phyloP scores from a whole-genome alignment of 2,113 vertebrate species.

The Pelusios castaneus region DNA sequence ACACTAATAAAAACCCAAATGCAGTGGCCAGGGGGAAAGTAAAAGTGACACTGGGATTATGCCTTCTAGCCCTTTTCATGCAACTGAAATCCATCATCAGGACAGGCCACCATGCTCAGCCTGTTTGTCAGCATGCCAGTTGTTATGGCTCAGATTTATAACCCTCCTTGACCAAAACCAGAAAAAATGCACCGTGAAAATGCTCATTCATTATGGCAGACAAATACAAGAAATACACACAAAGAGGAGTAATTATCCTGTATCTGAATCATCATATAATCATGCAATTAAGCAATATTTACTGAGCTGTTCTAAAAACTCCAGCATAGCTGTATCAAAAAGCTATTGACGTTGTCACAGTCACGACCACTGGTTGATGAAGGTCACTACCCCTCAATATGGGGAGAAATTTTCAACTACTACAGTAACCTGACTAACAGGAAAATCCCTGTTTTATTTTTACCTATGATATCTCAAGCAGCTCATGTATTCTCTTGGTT shows the following conservation, averaged over 20 bases:
- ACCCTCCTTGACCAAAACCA: neutral
- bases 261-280: neutral
- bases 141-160: neutral
- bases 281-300: neutral
- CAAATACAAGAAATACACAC: neutral
- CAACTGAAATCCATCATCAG: neutral
- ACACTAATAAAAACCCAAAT: neutral
- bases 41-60: neutral
- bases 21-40: neutral
- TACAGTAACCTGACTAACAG: neutral
- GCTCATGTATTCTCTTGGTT: neutral
- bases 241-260: neutral
- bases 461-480: neutral
- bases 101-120: neutral
- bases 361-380: neutral
- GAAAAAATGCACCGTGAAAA: neutral
- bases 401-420: neutral
- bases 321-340: neutral
- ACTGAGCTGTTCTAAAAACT: neutral
- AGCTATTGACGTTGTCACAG: neutral
- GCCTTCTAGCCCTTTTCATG: neutral
- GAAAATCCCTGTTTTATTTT: neutral
- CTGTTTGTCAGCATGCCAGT: neutral
- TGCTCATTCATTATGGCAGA: neutral
- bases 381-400: neutral